A percentile compares a stretch with the other conserved stretches of the same genome.
These are phyloP conservation scores for Callimorpha dominula DNA, from an alignment of 2,888 invertebrate species.

Conservation along the genomic window DNA sequence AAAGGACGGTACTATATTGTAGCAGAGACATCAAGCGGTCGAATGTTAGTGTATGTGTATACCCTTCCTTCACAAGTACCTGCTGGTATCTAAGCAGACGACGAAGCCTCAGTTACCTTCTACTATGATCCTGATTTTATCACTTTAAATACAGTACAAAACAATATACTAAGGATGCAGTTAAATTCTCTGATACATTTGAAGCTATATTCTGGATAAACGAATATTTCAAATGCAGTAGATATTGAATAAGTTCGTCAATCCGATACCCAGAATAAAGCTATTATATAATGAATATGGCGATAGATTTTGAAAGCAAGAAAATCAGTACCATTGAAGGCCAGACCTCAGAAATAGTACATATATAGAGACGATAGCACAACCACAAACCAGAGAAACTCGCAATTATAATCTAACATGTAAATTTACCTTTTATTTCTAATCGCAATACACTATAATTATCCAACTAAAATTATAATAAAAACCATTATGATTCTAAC, in stretches of 20 bases:
- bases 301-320: slow-evolving; percentile 14
- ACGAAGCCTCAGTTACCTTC: slow-evolving; percentile 43
- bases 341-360: slow-evolving; percentile 49
- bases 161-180: slow-evolving; percentile 29
- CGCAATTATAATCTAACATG: slow-evolving; percentile 79
- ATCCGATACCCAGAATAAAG: slow-evolving; percentile 38
- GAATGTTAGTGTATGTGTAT: slow-evolving; percentile 67
- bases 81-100: slow-evolving; percentile 39
- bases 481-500: slow-evolving; percentile 72
- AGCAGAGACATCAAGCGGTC: slow-evolving; percentile 56
- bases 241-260: background rate
- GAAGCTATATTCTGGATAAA: slow-evolving; percentile 35
- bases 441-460: slow-evolving; percentile 78
- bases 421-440: slow-evolving; percentile 81
- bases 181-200: slow-evolving; percentile 27
- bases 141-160: slow-evolving; percentile 23
- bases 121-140: slow-evolving; percentile 41
- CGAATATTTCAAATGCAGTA: slow-evolving; percentile 9
- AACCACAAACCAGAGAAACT: slow-evolving; percentile 82
- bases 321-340: slow-evolving; percentile 46
- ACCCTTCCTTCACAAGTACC: slow-evolving; percentile 74
- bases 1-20: slow-evolving; percentile 56
- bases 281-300: slow-evolving; percentile 10
- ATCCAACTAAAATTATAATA: slow-evolving; percentile 78
- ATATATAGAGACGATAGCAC: slow-evolving; percentile 76